Evolutionary conservation across 2,113 vertebrate genomes (phyloP).

Genomic region (Tetrao urogallus): DNA sequence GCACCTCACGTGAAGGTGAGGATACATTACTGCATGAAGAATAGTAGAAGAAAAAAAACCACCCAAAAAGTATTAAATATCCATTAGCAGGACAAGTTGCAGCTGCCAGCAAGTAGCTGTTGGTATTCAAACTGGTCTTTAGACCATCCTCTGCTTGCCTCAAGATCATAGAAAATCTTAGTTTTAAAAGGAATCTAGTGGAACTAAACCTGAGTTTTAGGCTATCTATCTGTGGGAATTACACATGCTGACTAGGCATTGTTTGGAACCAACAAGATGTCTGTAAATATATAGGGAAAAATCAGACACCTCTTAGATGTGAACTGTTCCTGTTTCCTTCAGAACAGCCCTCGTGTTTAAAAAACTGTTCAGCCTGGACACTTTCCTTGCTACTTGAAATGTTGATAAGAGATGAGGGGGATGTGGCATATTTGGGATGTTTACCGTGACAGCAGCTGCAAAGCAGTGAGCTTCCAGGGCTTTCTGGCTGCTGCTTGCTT

Average conservation of each 20-base stretch:
- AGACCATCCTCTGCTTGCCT: not conserved
- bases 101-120: not conserved
- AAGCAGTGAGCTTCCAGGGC: not conserved
- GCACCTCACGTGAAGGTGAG: not conserved
- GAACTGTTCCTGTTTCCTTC: not conserved
- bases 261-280: not conserved
- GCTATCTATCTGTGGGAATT: not conserved
- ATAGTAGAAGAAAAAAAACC: not conserved
- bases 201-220: not conserved
- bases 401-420: too few relatives aligned
- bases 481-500: not conserved
- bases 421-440: not conserved
- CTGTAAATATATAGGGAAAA: not conserved
- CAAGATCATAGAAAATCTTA: not conserved
- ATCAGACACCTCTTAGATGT: not conserved
- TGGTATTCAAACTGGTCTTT: not conserved
- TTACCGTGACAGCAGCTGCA: not conserved
- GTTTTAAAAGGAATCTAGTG: not conserved
- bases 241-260: rapidly evolving
- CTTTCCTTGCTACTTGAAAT: not conserved
- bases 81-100: not conserved
- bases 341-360: not conserved
- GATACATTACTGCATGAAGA: not conserved
- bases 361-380: not conserved
- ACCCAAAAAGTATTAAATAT: not conserved